A percentile compares a stretch with the other conserved stretches of the same genome.
Evolutionary conservation across 2,113 vertebrate species (phyloP).

Genomic region (Podarcis muralis): DNA sequence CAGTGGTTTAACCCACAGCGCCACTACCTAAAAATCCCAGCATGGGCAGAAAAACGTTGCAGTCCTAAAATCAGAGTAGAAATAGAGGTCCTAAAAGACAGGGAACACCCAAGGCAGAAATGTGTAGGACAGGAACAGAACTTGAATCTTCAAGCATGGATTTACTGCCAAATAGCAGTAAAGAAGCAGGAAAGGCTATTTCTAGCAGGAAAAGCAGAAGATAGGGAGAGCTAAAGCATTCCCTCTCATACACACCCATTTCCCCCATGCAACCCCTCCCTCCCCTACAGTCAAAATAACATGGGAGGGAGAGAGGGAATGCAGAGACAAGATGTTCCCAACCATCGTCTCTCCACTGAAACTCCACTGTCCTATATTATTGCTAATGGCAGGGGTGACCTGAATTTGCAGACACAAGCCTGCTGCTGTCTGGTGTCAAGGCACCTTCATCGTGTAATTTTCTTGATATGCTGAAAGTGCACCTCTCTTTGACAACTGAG

Average conservation of each 20-base stretch:
- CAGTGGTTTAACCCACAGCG: no score
- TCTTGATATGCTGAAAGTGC: no score
- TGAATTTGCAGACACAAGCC: not conserved
- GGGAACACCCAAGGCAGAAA: not conserved
- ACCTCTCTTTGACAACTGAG: no score
- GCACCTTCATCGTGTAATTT: no score
- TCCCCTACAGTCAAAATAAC: not conserved
- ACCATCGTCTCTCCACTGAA: not conserved
- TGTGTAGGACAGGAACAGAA: not conserved
- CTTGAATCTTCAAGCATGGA: not conserved
- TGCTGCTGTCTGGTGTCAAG: not conserved
- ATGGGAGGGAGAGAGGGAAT: not conserved
- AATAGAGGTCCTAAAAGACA: not conserved
- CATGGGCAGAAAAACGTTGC: not conserved
- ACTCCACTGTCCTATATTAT: not conserved
- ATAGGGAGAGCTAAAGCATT: not conserved
- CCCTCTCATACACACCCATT: not conserved
- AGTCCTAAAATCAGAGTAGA: not conserved
- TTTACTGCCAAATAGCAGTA: not conserved
- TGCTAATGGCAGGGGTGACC: no score
- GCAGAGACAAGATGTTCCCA: not conserved
- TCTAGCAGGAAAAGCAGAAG: not conserved
- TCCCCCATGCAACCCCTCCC: not conserved
- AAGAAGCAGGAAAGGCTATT: not conserved
- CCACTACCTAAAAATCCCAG: not conserved